Evolutionary conservation across 2,888 invertebrate species (phyloP), one percentile per base, ranked within the genome.

Genomic region (Mythimna lalbum): DNA sequence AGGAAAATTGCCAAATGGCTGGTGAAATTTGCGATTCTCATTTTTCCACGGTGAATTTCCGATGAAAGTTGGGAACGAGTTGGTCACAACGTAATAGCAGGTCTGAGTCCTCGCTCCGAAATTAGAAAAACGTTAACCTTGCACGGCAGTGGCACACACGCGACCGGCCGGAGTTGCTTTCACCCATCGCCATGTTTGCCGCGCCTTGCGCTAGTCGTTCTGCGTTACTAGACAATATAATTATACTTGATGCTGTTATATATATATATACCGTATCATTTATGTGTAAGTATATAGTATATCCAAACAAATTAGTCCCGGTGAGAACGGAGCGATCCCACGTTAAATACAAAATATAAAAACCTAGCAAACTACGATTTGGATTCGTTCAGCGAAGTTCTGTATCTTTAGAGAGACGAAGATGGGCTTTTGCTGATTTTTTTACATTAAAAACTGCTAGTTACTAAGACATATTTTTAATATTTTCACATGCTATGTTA

Each of bases 41-140:
- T 92, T 90, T 93, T 92, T 92, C 92, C 90, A 92, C 89, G 87
- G 89, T 90, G 86, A 91, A 91, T 93, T 92, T 94, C 92, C 91
- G 91, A 92, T 91, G 93, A 95, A 94, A 94, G 94, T 91, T 86
- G 82, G 86, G 89, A 90, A 85, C 87, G 77, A 84, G 87, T 89
- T 88, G 86, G 85, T 87, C 87, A 86, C 84, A 88, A 86, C 86
- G 90, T 92, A 91, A 91, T 90, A 89, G 88, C 92, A 88, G 88
- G 92, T 92, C 86, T 87, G 84, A 89, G 88, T 90, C 91, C 89
- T 92, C 90, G 85, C 87, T 92, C 92, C 94, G 91, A 94, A 94
- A 94, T 93, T 90, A 93, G 94, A 94, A 93, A 94, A 93, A 93
- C 91, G 92, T 92, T 91, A 94, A 94, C 93, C 94, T 94, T 93